A percentile compares a stretch with the other conserved stretches of the same genome.
Evolutionary conservation across 2,113 vertebrate genomes (phyloP).

Genomic region (Dasyprocta punctata): DNA sequence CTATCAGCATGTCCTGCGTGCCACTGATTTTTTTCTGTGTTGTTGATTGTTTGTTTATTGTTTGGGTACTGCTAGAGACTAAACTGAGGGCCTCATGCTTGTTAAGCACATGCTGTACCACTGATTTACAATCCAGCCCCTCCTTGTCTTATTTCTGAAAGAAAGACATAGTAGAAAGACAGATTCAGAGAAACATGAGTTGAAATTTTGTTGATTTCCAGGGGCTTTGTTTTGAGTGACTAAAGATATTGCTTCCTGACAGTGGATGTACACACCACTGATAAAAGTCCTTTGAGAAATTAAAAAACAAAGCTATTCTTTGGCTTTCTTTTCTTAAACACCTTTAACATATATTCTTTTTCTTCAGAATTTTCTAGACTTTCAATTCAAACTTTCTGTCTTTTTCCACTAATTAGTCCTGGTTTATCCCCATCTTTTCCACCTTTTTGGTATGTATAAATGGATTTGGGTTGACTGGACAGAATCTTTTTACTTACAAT

Average conservation of each 20-base stretch:
- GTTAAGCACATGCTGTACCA: background rate
- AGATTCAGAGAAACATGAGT: background rate
- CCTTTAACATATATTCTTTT: background rate
- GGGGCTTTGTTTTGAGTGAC: background rate
- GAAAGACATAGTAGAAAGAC: background rate
- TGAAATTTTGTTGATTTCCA: background rate
- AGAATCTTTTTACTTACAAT: background rate
- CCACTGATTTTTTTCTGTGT: background rate
- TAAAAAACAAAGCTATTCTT: background rate
- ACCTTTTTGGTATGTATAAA: background rate
- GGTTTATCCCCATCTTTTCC: background rate
- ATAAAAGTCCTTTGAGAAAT: background rate
- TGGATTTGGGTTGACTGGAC: background rate
- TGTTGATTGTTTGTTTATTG: background rate
- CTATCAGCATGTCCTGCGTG: background rate
- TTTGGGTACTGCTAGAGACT: background rate
- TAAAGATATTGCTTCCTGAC: background rate
- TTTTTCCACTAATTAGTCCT: background rate
- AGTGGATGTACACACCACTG: background rate
- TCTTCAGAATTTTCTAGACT: background rate
- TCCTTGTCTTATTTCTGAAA: constrained; percentile 29
- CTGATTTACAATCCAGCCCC: background rate
- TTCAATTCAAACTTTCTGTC: background rate
- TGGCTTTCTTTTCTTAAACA: background rate
- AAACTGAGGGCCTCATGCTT: background rate